phyloP scores from a whole-genome alignment of 92 coral and sea anemone genomes.

The Anthopleura xanthogrammica region DNA sequence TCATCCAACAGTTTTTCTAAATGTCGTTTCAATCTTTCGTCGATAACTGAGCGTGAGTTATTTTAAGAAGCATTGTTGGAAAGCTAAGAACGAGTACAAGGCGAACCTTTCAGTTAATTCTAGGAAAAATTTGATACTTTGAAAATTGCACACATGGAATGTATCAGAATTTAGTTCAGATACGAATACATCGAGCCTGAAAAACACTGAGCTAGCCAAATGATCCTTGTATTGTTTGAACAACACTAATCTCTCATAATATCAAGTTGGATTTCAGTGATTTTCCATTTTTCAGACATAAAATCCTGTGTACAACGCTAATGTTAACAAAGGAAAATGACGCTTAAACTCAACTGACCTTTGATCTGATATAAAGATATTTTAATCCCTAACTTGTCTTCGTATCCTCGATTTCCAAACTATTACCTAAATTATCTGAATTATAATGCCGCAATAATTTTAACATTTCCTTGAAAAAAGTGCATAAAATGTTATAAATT shows the following conservation, averaged over 20 bases:
- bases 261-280: too few relatives aligned
- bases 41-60: not conserved
- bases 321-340: not conserved
- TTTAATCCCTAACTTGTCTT: not conserved
- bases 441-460: not conserved
- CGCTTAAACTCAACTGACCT: not conserved
- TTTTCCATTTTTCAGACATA: too few relatives aligned
- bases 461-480: not conserved
- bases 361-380: not conserved
- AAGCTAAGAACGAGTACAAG: not conserved
- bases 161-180: not conserved
- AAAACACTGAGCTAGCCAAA: not conserved
- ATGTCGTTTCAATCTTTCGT: not conserved
- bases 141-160: not conserved
- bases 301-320: not conserved
- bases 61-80: not conserved
- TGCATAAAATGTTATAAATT: not conserved
- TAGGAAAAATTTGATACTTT: constrained; percentile 9
- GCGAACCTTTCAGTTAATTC: not conserved
- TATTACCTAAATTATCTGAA: not conserved
- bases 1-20: not conserved
- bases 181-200: not conserved
- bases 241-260: not conserved
- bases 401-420: not conserved
- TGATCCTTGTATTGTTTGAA: not conserved